Evolutionary conservation across 2,888 invertebrate species (phyloP), one percentile per base, ranked within the genome.

Genomic region (Drosophila monieri): DNA sequence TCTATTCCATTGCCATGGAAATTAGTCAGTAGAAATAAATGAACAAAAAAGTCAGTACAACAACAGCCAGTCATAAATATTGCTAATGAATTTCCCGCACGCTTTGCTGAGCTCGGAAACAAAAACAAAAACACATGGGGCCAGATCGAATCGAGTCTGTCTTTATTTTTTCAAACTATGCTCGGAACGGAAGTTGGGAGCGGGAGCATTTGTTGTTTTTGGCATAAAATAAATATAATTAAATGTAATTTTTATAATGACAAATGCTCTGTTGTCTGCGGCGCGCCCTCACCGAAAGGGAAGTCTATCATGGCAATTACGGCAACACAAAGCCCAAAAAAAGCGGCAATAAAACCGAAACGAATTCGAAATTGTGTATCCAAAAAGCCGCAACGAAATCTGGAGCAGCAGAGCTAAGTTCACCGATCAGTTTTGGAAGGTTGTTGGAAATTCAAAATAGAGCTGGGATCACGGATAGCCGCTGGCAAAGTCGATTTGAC

Each of bases 11-110:
- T 55, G 84, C 68, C 61, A 74, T 83, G 81, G 70, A 88, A 88
- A 80, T 80, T 84, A 88, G 72, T 73, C 70, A 64, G 85, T 74
- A 72, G 65, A 71, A 74, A 66, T 76, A 61, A 64, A 59, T 18
- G 9, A 64, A 35, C 14, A 47, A 48, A 64, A 35, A n/a, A 64
- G 32, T 57, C 61, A 62, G 18, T 52, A 47, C 53, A 64, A 35
- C 30, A 64, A 53, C 58, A 52, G 57, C 65, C 58, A 75, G 78
- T 77, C 87, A 84, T 88, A 83, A 86, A 88, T 86, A 84, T 88
- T 80, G 88, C 85, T 88, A 83, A 83, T 88, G 89, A 88, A 83
- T 88, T 83, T 88, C 89, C 83, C 88, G 88, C 83, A 87, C 84
- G 80, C 88, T 86, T 80, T 87, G 81, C 67, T 87, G 73, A 81